A percentile compares a stretch with the other conserved stretches of the same genome.
Evolutionary conservation across 1,140 invertebrate genomes (phyloP).

Genomic region (silkworm (Bombyx mori)): DNA sequence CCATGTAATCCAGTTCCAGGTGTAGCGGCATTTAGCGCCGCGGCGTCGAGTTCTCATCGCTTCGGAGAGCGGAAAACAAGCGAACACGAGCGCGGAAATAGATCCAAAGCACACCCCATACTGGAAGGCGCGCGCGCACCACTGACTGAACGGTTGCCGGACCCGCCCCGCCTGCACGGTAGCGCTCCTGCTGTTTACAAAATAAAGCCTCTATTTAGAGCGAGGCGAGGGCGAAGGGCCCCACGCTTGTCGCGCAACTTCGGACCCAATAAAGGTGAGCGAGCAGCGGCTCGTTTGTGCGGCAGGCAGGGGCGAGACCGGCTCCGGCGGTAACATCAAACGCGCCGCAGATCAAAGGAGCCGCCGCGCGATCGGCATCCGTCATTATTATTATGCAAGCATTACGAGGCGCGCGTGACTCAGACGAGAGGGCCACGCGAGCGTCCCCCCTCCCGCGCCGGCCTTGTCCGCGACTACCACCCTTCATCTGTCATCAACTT

Average conservation of each 20-base stretch:
- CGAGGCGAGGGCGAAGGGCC: constrained; percentile 56
- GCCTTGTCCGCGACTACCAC: constrained; percentile 21
- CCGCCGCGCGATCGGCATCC: constrained; percentile 69
- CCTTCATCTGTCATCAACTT: constrained; percentile 40
- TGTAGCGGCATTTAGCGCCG: constrained; percentile 20
- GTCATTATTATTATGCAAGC: constrained; percentile 71
- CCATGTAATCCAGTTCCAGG: constrained; percentile 44
- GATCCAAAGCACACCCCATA: constrained; percentile 27
- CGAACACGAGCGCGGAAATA: constrained; percentile 10
- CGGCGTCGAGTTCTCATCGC: constrained; percentile 37
- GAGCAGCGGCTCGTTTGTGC: constrained; percentile 37
- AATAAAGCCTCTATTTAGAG: constrained; percentile 64
- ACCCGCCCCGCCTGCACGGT: constrained; percentile 38
- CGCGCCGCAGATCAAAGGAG: constrained; percentile 62
- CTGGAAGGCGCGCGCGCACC: constrained; percentile 28
- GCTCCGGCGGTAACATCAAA: constrained; percentile 65
- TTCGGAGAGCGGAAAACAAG: constrained; percentile 6
- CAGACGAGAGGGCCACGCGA: constrained; percentile 65
- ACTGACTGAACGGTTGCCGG: constrained; percentile 20
- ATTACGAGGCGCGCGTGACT: constrained; percentile 68
- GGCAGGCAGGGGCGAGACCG: constrained; percentile 58
- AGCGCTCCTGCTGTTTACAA: constrained; percentile 60
- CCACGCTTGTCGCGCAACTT: constrained; percentile 60
- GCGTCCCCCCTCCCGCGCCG: constrained; percentile 46
- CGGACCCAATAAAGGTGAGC: constrained; percentile 29